These are phyloP conservation scores for Galemys pyrenaicus DNA, from an alignment of 2,113 vertebrate genomes.

Conservation along the genomic window DNA sequence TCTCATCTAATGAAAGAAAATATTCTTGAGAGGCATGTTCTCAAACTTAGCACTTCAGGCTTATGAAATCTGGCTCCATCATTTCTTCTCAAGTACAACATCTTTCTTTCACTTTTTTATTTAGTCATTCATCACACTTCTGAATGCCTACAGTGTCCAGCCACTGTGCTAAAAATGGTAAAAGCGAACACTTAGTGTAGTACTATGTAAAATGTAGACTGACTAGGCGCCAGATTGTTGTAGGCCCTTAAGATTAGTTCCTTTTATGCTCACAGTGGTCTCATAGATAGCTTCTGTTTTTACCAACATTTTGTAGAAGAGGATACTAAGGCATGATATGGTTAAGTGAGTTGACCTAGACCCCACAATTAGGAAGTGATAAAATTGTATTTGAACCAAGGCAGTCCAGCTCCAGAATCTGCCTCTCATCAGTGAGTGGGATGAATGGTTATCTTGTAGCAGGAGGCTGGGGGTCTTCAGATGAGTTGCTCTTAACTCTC, in stretches of 20 bases:
- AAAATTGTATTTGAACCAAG: background rate
- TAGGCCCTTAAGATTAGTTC: background rate
- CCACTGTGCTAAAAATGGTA: background rate
- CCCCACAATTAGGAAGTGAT: background rate
- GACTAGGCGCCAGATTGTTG: background rate
- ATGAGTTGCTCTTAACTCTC: background rate
- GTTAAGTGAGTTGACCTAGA: background rate
- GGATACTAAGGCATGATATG: background rate
- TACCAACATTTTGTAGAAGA: background rate
- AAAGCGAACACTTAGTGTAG: background rate
- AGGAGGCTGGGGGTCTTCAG: background rate
- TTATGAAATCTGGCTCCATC: background rate
- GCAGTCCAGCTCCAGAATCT: background rate
- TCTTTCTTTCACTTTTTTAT: background rate
- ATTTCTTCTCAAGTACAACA: background rate
- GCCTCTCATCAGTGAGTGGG: background rate
- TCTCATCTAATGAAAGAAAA: background rate
- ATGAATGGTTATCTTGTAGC: background rate
- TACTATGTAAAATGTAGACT: no score
- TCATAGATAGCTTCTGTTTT: background rate
- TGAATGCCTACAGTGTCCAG: background rate
- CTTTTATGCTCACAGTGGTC: background rate
- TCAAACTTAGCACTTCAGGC: background rate
- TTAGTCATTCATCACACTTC: background rate
- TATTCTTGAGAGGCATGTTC: background rate